Conservation (phyloP, 2,888 invertebrate species). For the Linyphia triangularis region DNA sequence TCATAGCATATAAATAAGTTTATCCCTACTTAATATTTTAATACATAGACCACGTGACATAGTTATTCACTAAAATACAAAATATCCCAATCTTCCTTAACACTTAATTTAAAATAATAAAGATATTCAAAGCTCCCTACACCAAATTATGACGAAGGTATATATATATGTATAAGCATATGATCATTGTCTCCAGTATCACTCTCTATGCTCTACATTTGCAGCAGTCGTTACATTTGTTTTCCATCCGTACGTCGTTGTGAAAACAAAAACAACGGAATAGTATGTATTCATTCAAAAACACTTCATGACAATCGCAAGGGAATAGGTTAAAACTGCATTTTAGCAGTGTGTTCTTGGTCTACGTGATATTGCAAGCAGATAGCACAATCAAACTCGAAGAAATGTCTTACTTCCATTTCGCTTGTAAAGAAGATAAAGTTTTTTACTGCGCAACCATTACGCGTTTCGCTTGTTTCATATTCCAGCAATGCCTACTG, state of each 20-base stretch:
- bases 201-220: no score
- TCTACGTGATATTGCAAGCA: constrained; percentile 51
- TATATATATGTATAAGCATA: no score
- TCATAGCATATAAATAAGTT: no score
- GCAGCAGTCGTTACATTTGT: no score
- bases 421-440: constrained; percentile 41
- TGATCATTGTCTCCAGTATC: neutral
- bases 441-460: constrained; percentile 2
- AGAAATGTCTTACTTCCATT: constrained; percentile 38
- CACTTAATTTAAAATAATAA: no score
- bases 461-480: constrained; percentile 19
- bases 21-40: no score
- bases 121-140: no score
- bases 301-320: constrained; percentile 19
- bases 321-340: constrained; percentile 1
- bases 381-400: constrained; percentile 30
- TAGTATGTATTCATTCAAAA: constrained; percentile 42
- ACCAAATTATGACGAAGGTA: no score
- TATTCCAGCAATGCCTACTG: constrained; percentile 12
- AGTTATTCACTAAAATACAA: no score
- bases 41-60: no score
- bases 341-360: constrained; percentile 19
- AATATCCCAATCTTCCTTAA: no score
- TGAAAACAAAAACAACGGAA: neutral
- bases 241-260: neutral